Evolutionary conservation across 2,113 vertebrate species (phyloP).

Genomic region (Chrysochloris asiatica): DNA sequence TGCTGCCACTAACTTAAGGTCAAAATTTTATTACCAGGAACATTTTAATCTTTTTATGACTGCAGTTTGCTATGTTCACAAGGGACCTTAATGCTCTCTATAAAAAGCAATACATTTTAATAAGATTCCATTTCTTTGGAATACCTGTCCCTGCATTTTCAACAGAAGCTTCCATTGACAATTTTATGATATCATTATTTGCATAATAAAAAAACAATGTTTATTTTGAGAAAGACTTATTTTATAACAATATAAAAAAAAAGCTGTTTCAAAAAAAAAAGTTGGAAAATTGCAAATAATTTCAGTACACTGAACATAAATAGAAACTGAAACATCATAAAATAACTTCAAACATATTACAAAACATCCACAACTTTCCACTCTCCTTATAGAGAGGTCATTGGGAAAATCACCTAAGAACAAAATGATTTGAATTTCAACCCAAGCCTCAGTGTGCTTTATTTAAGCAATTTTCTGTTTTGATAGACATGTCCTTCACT

Average conservation of each 20-base stretch:
- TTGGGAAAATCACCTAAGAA: conserved; percentile 48
- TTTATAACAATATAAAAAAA: conserved; percentile 65
- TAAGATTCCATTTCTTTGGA: neutral
- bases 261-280: neutral
- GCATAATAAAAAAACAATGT: conserved; percentile 57
- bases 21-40: neutral
- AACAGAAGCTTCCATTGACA: neutral
- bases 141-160: neutral
- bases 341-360: conserved; percentile 49
- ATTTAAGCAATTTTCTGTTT: conserved; percentile 42
- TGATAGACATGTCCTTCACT: neutral
- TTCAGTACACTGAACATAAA: conserved; percentile 52
- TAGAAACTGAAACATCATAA: conserved; percentile 71
- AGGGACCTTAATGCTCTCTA: neutral
- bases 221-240: conserved; percentile 47
- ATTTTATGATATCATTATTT: conserved; percentile 47
- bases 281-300: conserved; percentile 60
- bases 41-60: conserved; percentile 5
- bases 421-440: conserved; percentile 50
- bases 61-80: neutral
- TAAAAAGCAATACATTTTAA: conserved; percentile 18
- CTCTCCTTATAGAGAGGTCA: conserved; percentile 22
- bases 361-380: conserved; percentile 38
- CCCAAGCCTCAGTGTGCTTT: conserved; percentile 47
- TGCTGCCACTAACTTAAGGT: neutral